Conservation (phyloP, 2,888 invertebrate species). For the Drosophila multiciliata region DNA sequence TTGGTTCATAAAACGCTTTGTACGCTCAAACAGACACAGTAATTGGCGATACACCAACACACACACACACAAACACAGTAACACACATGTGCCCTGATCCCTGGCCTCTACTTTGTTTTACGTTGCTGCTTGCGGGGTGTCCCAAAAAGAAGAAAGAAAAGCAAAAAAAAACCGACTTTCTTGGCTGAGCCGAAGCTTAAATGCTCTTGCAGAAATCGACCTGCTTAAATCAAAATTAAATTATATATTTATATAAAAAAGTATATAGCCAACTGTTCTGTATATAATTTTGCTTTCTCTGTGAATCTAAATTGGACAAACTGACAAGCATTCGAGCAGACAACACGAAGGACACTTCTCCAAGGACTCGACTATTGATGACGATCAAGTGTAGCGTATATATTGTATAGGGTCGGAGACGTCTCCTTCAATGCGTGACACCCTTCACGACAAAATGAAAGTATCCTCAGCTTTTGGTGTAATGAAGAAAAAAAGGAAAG, state of each 20-base stretch:
- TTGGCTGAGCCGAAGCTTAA: neutral
- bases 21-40: slow-evolving; percentile 82
- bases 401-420: neutral
- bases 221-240: neutral
- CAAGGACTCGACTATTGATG: neutral
- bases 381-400: neutral
- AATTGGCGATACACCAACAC: slow-evolving; percentile 75
- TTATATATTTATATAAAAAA: neutral
- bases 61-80: slow-evolving; percentile 7
- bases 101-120: slow-evolving; percentile 60
- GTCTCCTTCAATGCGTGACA: slow-evolving; percentile 1
- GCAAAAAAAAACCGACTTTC: neutral
- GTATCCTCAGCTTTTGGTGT: neutral
- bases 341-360: neutral
- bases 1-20: slow-evolving; percentile 81
- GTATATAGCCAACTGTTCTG: neutral
- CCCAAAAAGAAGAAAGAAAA: slow-evolving; percentile 8
- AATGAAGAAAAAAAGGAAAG: slow-evolving; percentile 28
- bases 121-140: slow-evolving; percentile 6
- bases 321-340: neutral
- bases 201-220: neutral
- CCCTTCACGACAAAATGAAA: neutral
- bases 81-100: slow-evolving; percentile 42
- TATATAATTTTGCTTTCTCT: neutral
- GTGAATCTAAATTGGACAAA: too few species aligned